Percentiles rank a stretch among this genome's conserved stretches.
phyloP scores from a whole-genome alignment of 1,140 invertebrate species.

The Chironomus tepperi region DNA sequence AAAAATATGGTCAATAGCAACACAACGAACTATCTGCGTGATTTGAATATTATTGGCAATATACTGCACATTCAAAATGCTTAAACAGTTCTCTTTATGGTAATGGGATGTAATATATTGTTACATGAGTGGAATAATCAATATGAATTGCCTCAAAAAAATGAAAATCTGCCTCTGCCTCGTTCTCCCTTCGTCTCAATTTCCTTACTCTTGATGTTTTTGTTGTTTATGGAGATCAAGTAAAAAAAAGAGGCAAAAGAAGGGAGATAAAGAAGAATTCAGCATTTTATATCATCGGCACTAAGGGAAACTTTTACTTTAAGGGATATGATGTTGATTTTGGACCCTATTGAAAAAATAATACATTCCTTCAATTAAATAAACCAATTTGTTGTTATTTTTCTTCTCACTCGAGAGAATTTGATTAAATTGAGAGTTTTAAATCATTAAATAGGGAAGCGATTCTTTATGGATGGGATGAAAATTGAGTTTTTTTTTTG shows the following conservation, averaged over 20 bases:
- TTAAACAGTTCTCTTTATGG: slow-evolving; percentile 3
- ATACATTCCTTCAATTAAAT: no score
- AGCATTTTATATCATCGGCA: background rate
- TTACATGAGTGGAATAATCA: slow-evolving; percentile 23
- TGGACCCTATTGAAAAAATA: background rate
- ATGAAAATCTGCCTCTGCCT: no score
- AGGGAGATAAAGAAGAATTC: background rate
- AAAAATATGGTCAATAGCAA: background rate
- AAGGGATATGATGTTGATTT: background rate
- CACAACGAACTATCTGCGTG: slow-evolving; percentile 4
- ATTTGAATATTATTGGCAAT: slow-evolving; percentile 20
- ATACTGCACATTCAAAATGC: background rate
- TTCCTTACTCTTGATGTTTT: background rate
- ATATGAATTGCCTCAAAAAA: slow-evolving; percentile 2
- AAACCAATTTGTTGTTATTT: no score
- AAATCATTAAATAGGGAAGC: no score
- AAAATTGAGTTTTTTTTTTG: no score
- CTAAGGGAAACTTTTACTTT: background rate
- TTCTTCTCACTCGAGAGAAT: no score
- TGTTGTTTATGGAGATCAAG: background rate
- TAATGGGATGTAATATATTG: slow-evolving; percentile 22
- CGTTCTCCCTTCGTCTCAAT: slow-evolving; percentile 4
- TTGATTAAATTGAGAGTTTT: no score
- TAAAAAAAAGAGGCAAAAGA: background rate
- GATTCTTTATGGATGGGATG: no score